Conservation (phyloP, 2,113 vertebrate genomes). For the Mola mola region DNA sequence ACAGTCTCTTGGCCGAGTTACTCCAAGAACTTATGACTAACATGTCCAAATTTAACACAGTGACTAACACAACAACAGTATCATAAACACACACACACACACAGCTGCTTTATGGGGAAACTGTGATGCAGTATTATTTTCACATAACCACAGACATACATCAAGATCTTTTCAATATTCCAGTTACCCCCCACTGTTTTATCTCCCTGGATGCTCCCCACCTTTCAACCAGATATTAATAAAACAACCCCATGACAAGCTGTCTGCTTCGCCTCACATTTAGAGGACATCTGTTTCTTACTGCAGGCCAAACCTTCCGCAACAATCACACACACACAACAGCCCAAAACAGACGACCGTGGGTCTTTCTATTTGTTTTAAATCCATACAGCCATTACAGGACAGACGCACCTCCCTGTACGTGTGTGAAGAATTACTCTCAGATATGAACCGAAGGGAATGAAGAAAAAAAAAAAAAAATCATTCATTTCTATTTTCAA, state of each 20-base stretch:
- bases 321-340: not conserved
- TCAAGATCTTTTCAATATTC: constrained; percentile 34
- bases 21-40: too few relatives aligned
- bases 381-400: constrained; percentile 42
- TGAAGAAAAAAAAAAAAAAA: not conserved
- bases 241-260: not conserved
- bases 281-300: too few relatives aligned
- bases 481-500: constrained; percentile 49
- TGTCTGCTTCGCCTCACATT: too few relatives aligned
- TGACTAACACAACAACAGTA: too few relatives aligned
- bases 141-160: constrained; percentile 33
- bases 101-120: not conserved
- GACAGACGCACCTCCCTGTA: constrained; percentile 26
- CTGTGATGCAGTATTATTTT: constrained; percentile 20
- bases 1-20: too few relatives aligned
- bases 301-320: constrained; percentile 1
- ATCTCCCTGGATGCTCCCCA: constrained; percentile 1
- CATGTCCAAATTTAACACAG: too few relatives aligned
- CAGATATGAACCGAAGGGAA: constrained; percentile 68
- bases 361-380: constrained; percentile 53
- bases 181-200: constrained; percentile 1
- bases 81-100: not conserved
- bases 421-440: constrained; percentile 67
- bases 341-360: not conserved
- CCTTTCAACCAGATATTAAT: constrained; percentile 29